These are phyloP conservation scores for Hermodice carunculata DNA, from an alignment of 2,888 invertebrate species.

Conservation along the genomic window DNA sequence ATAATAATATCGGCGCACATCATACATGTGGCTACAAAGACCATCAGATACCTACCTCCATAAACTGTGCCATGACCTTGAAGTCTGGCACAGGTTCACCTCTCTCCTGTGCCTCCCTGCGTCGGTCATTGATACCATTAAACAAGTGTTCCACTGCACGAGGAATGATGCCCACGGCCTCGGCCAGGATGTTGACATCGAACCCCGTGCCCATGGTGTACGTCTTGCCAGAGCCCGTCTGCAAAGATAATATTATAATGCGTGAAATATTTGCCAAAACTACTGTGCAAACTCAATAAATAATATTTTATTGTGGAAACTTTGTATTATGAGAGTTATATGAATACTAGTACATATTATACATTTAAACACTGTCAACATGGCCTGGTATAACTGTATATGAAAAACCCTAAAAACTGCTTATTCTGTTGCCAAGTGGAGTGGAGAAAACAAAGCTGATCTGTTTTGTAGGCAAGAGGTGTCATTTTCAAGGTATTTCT, in stretches of 20 bases:
- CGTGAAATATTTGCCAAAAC: no score
- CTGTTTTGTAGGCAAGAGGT: no score
- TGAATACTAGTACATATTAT: no score
- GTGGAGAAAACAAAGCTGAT: no score
- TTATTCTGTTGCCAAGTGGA: no score
- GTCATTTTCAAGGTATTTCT: no score
- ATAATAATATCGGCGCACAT: background rate
- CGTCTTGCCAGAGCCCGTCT: constrained; percentile 99
- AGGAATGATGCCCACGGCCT: constrained; percentile 90
- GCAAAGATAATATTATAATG: constrained; percentile 56
- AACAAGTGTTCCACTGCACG: constrained; percentile 95
- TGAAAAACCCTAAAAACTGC: no score
- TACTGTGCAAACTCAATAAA: no score
- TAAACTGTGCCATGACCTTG: constrained; percentile 90
- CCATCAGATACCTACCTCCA: constrained; percentile 73
- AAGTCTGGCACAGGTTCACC: constrained; percentile 82
- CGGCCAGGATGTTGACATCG: constrained; percentile 77
- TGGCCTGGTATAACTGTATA: no score
- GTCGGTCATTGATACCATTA: constrained; percentile 74
- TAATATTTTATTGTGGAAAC: no score
- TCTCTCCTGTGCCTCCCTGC: constrained; percentile 74
- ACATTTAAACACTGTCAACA: no score
- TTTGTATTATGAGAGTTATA: no score
- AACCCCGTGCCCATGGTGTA: constrained; percentile 99
- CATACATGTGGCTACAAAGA: background rate